Evolutionary conservation across 2,113 vertebrate species (phyloP), one percentile per base, ranked within the genome.

Genomic region (Clarias macrocephalus): DNA sequence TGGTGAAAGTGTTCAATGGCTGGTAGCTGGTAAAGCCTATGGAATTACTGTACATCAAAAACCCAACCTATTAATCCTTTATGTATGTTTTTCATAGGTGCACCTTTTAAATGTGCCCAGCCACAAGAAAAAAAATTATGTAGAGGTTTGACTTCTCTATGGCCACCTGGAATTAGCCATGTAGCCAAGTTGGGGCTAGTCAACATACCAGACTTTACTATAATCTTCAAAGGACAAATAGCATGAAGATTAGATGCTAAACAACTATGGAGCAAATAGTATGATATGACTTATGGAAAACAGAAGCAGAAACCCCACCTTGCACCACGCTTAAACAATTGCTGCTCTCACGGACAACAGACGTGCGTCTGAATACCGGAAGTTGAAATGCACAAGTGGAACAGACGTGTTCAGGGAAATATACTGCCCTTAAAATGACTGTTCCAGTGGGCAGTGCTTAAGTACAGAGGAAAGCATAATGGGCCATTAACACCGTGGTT

Each of bases 401-500:
- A 86, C 23, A 57, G 54, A 80, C 54, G 65, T 30, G 30, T 9
- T 52, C 8, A 37, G 80, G 68, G 42, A 82, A 73, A 87, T 83
- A 83, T 68, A 57, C 86, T 77, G 70, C n/a, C 70, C 28, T 76
- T 76, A 63, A 87, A 83, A 83, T n/a, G 60, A 66, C 59, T 66
- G 70, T 87, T 87, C 80, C 80, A 77, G 70, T 83, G 28, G 30
- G 68, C 37, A 11, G 59, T 23, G 76, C 80, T 82, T 75, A 83
- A 82, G 79, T 77, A 62, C 65, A 80, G 81, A 86, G 65, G 62
- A 70, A 60, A 62, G 60, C 52, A 85, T 70, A 82, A 82, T 81
- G 60, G 80, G 25, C 68, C 75, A 90, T 88, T 88, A 90, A 90
- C 84, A 88, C 84, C 8, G 65, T 52, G 9, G 57, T 81, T 86